Percentiles rank a stretch among this genome's conserved stretches.
These are phyloP conservation scores for Dasysyrphus albostriatus DNA, from an alignment of 2,888 invertebrate genomes.

Conservation along the genomic window DNA sequence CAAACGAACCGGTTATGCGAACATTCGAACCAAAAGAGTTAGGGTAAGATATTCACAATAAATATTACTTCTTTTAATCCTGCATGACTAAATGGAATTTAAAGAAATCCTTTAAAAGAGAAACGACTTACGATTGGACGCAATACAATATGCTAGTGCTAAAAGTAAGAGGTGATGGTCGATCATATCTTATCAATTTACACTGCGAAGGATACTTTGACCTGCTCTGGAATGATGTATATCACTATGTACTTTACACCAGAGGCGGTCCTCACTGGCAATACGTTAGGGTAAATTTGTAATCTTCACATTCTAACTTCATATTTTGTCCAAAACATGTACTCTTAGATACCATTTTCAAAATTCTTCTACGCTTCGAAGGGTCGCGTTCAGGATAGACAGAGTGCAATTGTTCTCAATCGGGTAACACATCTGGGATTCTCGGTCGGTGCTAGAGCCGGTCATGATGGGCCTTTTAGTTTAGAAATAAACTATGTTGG, in stretches of 20 bases:
- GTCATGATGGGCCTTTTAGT: conserved; percentile 92
- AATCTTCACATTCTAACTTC: neutral
- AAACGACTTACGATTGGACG: conserved; percentile 89
- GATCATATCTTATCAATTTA: conserved; percentile 94
- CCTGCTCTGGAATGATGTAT: conserved; percentile 94
- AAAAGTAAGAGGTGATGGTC: conserved; percentile 96
- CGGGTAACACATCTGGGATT: conserved; percentile 91
- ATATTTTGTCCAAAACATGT: neutral
- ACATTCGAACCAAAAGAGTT: conserved; percentile 88
- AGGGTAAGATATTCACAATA: conserved; percentile 84
- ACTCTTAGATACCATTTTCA: conserved; percentile 92
- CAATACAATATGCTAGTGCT: conserved; percentile 90
- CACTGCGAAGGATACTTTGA: conserved; percentile 91
- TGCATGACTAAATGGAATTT: conserved; percentile 77
- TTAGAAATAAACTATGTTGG: conserved; percentile 98
- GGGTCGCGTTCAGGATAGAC: conserved; percentile 94
- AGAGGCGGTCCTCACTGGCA: conserved; percentile 99
- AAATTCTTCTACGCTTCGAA: conserved; percentile 93
- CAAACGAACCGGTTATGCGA: conserved; percentile 92
- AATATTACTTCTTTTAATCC: neutral
- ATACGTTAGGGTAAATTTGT: conserved; percentile 88
- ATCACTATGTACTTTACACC: conserved; percentile 94
- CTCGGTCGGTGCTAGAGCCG: conserved; percentile 89
- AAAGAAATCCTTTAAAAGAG: conserved; percentile 92
- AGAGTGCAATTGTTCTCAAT: conserved; percentile 86